Evolutionary conservation across 2,888 invertebrate genomes (phyloP), one percentile per base, ranked within the genome.

Genomic region (Nephrotoma flavescens): DNA sequence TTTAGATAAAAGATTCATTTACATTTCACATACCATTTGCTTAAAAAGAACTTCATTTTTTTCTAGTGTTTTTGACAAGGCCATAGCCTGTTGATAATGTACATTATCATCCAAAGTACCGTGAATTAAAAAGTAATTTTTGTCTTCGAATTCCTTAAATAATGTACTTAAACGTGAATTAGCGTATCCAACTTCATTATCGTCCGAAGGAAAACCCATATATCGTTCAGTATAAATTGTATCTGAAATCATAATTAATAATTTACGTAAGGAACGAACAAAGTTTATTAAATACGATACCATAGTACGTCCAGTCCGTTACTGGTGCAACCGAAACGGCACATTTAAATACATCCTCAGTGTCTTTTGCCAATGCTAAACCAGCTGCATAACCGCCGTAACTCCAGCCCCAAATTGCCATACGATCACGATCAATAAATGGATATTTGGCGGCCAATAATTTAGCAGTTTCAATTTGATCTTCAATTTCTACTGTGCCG

Each of bases 351-450:
- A 96, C 94, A 85, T 93, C 92, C 0, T 93, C 93, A 0, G 92
- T 92, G 88, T 98, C 97, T 85, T 94, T 94, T 0, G 97, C 97
- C 88, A 99, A 92, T 2, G 96, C 96, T 93, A 97, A 95, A 4
- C 96, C 96, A 0, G 98, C 94, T 0, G 97, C 96, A 91, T 97
- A 99, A 1, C 99, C 99, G 11, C 99, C 99, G 91, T 99, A 99
- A 89, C 98, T 98, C 99, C 98, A 99, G 86, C 99, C 99, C 98
- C 98, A 99, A 89, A 99, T 98, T 85, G 97, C 98, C 0, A 97
- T 96, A 89, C 95, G 94, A 86, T 94, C 93, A 2, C 93, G 91
- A 92, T 98, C 97, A 87, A 99, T 94, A 92, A 95, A 98, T 6
- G 86, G 19, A 41, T 83, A 83, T 9, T 83, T 83, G 7, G 2